These are phyloP conservation scores for Crossaster papposus DNA, from an alignment of 53 echinoderm and acorn worm species.

Conservation along the genomic window DNA sequence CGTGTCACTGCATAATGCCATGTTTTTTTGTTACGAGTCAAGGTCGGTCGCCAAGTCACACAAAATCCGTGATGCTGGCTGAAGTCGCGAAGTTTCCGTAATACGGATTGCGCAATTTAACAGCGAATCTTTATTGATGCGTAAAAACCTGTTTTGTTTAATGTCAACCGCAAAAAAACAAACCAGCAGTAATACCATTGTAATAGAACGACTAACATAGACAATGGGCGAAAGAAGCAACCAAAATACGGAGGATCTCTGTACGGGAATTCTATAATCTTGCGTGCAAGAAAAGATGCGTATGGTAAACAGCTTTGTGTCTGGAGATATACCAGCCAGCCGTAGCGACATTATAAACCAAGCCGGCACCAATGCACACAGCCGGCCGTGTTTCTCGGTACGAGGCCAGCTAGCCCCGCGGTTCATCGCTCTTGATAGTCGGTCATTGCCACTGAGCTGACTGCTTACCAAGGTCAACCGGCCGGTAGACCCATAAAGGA, in stretches of 20 bases:
- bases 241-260: background rate
- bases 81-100: too few relatives aligned
- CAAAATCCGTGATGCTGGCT: too few relatives aligned
- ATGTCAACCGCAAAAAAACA: too few relatives aligned
- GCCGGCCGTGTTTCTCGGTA: background rate
- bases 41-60: background rate
- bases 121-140: too few relatives aligned
- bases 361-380: background rate
- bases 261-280: background rate
- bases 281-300: background rate
- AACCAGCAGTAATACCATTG: too few relatives aligned
- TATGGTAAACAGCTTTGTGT: background rate
- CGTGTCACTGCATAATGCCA: background rate
- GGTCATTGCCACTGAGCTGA: constrained; percentile 65
- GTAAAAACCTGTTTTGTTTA: too few relatives aligned
- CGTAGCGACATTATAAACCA: too few relatives aligned
- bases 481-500: constrained; percentile 24
- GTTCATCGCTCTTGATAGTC: constrained; percentile 21
- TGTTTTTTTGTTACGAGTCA: background rate
- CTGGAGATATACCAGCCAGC: background rate
- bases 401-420: background rate
- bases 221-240: background rate
- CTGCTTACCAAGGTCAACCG: constrained; percentile 40
- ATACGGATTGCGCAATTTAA: too few relatives aligned
- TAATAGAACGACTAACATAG: background rate